Percentiles rank a stretch among this genome's conserved stretches.
Conservation (phyloP, 2,113 vertebrate species). For the Rhinolophus sinicus region DNA sequence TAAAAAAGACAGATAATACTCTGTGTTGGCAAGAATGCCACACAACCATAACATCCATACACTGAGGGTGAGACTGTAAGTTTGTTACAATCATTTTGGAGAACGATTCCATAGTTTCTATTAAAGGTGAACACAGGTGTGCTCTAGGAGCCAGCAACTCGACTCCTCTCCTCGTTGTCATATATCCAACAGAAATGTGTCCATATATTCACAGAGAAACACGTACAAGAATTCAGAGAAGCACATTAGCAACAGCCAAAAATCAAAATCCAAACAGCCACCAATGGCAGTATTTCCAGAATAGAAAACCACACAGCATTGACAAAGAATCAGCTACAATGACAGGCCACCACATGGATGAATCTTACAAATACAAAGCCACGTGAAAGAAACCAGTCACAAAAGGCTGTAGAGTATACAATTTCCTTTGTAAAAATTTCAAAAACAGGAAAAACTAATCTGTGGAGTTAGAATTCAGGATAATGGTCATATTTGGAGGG, state of each 20-base stretch:
- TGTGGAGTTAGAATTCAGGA: not conserved
- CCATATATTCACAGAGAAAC: not conserved
- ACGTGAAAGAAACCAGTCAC: not conserved
- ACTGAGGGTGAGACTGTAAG: not conserved
- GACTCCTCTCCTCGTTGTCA: not conserved
- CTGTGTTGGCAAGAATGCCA: not conserved
- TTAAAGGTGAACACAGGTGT: not conserved
- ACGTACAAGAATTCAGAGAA: not conserved
- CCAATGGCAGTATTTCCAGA: not conserved
- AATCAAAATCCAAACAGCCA: not conserved
- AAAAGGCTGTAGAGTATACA: not conserved
- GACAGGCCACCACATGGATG: not conserved
- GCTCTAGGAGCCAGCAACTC: not conserved
- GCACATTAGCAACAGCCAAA: not conserved
- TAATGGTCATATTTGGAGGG: not conserved
- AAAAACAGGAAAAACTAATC: not conserved
- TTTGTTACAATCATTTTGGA: not conserved
- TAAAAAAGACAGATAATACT: not conserved
- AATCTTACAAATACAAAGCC: not conserved
- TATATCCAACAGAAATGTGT: not conserved
- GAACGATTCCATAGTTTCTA: not conserved
- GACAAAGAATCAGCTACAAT: not conserved
- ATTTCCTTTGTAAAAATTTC: not conserved
- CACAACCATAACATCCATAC: not conserved
- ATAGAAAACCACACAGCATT: not conserved